Evolutionary conservation across 2,888 invertebrate genomes (phyloP), one percentile per base, ranked within the genome.

Genomic region (Scaptomyza polygonia): DNA sequence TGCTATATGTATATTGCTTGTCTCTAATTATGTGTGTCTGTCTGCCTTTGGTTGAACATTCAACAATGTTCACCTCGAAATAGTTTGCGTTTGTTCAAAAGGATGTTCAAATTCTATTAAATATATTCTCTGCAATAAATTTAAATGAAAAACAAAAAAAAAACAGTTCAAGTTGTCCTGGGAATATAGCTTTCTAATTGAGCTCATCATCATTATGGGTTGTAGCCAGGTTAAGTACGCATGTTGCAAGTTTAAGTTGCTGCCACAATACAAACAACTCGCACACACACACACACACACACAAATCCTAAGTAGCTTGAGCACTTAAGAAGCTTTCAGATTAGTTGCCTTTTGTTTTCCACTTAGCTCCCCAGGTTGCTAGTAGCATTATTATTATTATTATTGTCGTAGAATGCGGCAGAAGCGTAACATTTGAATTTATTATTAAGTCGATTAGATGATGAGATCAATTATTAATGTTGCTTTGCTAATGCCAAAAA

Each of bases 301-400:
- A 30, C 11, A 30, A 44, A 32, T 53, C 39, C 36, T 21, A 40
- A 54, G 69, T 29, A 67, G 49, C 36, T 44, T 65, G 54, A 45
- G 34, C 51, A 45, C 52, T 53, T 58, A 48, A 63, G 64, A 52
- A 25, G 30, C 48, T 44, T 36, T 4, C 32, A 14, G 42, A 27
- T 63, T 43, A 47, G 54, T 32, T 8, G 29, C 14, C 16, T 34
- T 27, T 36, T 29, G 18, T 40, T 47, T 30, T 3, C 14, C 14
- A 49, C 21, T 14, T 9, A 16, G 36, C 9, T 47, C n/a, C 5
- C 9, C n/a, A 32, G 21, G 21, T 11, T 29, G 9, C 3, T 29
- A 29, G 0, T 29, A 29, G 7, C 7, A 29, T 29, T 14, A 14
- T 47, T 29, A 7, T 30, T 30, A 4, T 30, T 30, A 9, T 11